Evolutionary conservation across 2,888 invertebrate genomes (phyloP).

Genomic region (Drosophila putrida): DNA sequence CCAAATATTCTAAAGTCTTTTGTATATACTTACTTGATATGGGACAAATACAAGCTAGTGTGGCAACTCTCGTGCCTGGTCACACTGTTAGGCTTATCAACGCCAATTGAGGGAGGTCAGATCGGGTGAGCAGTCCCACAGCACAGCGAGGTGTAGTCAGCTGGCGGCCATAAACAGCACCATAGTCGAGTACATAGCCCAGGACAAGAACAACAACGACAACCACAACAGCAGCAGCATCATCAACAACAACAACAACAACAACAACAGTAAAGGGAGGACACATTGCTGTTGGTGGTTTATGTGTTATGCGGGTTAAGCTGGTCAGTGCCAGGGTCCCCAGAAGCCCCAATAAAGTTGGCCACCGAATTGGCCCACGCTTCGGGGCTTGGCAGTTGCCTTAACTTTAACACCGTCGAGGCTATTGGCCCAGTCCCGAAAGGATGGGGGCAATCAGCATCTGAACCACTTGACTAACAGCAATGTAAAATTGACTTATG

Average conservation of each 20-base stretch:
- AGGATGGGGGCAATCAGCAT: constrained; percentile 61
- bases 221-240: constrained; percentile 4
- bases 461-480: constrained; percentile 31
- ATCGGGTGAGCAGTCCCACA: constrained; percentile 14
- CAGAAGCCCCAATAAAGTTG: constrained; percentile 17
- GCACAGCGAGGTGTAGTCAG: constrained; percentile 38
- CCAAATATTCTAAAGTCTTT: no score
- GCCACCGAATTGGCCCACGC: constrained; percentile 20
- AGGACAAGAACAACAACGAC: constrained; percentile 13
- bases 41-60: background rate
- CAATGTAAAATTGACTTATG: constrained; percentile 28
- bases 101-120: constrained; percentile 24
- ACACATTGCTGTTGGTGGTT: constrained; percentile 47
- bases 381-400: constrained; percentile 39
- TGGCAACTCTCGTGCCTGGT: constrained; percentile 24
- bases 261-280: background rate
- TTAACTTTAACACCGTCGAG: constrained; percentile 53
- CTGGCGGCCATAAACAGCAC: constrained; percentile 64
- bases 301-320: constrained; percentile 64
- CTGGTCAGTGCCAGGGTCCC: constrained; percentile 24
- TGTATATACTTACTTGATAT: constrained; percentile 1
- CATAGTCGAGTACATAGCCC: constrained; percentile 33
- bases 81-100: constrained; percentile 50
- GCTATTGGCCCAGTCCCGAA: constrained; percentile 21
- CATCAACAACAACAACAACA: constrained; percentile 3